Evolutionary conservation across 1,140 invertebrate species (phyloP), one percentile per base, ranked within the genome.

Genomic region (Hesperophylax magnus): DNA sequence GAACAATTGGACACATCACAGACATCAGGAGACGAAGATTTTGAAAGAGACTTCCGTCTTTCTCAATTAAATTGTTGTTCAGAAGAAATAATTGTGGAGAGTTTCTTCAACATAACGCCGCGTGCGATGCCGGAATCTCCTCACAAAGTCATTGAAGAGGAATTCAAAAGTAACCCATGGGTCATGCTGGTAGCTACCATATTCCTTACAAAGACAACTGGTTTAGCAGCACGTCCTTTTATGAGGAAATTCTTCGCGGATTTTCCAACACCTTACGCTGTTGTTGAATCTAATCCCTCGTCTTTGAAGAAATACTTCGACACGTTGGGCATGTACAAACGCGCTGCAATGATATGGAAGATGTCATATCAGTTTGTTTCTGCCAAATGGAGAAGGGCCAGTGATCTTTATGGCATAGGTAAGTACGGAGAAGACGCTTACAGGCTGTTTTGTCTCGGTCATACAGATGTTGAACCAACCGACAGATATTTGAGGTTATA

Each of bases 341-440:
- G 91, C 53, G 89, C 87, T 2, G 81, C 85, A 24, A 91, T 91
- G 86, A 90, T 92, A 63, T 92, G 91, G 90, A 89, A 87, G 69
- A 86, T 92, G 83, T 89, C 88, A 54, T 87, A 91, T 84, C 90
- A 92, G 83, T 92, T 90, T 81, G 85, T 91, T 17, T 88, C 89
- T 6, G 90, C 90, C 39, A 89, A 89, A 84, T 92, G 91, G 91
- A 87, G 86, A n/a, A 86, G 89, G 22, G 90, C 89, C 2, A 89
- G 89, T 60, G 91, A 92, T 84, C 85, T 92, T 39, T 88, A 86
- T 79, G 91, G 91, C 1, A 88, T 92, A 58, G 91, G 91, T 54
- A 90, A 89, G 81, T 92, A 92, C 78, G 91, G 90, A 0, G 90
- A 91, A 83, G 90, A 91, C 83, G 91, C 91, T 1, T 92, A 90